Evolutionary conservation across 30 jellyfish, hydroid and myxozoan species (phyloP), one percentile per base, ranked within the genome.

Genomic region (Mastigias papua): DNA sequence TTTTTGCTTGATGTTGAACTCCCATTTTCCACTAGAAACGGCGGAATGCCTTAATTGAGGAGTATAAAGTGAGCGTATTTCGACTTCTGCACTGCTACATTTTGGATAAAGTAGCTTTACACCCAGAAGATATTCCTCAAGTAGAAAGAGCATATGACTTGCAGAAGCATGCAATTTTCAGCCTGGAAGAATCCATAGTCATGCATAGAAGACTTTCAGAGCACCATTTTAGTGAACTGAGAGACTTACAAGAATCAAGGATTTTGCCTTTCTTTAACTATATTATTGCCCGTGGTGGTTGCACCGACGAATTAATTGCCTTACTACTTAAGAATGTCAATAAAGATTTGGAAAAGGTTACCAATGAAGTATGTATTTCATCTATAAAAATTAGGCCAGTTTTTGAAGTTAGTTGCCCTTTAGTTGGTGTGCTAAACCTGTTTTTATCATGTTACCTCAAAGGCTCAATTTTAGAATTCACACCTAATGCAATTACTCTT

Each of bases 61-160:
- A 88, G 22, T 93, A 80, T 72, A 96, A 93, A 78, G 93, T 82
- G 50, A 76, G 91, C 61, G 65, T 93, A 42, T 93, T 93, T 29
- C 83, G 97, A 34, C 50, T 93, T 88, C 65, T 93, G 70, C 98
- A 93, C 69, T 93, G 98, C 80, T 93, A 93, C 91, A 84, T 93
- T 25, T 68, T 93, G 65, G 87, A 91, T 34, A 93, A 84, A 48
- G 81, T 93, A 15, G 48, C 35, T 22, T 78, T 93, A 51, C 87
- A 84, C 33, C 98, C 98, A 27, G 93, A 77, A 25, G 98, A 93
- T 66, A 34, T 78, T 0, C 66, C 69, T 6, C 92, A 93, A 31
- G 93, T 93, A 25, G 61, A 27, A 19, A 23, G 57, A 19, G 98
- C 98, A 21, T 84, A 50, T 29, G 69, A 84, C 1, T 8, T 76